Conservation (phyloP, 2,888 invertebrate genomes). For the Nephrotoma appendiculata region DNA sequence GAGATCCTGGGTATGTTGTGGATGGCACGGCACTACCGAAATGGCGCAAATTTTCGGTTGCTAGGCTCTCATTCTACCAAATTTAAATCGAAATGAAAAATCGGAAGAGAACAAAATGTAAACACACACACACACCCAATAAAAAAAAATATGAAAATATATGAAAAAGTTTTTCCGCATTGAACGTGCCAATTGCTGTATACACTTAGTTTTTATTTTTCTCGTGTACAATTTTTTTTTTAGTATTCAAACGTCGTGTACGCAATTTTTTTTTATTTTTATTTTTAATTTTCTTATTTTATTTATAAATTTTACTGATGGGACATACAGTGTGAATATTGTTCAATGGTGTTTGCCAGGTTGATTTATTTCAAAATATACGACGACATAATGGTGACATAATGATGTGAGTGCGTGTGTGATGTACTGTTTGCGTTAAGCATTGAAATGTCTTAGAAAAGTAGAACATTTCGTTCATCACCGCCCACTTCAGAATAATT, state of each 20-base stretch:
- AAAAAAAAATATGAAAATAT: neutral
- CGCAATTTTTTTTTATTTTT: neutral
- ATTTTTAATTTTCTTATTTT: neutral
- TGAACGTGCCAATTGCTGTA: neutral
- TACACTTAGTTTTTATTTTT: neutral
- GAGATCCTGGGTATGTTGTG: no score
- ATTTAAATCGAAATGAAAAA: neutral
- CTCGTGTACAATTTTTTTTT: neutral
- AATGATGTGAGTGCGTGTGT: no score
- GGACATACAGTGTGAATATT: neutral
- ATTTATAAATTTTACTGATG: neutral
- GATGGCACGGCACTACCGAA: no score
- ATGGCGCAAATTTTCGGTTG: no score
- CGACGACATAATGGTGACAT: neutral
- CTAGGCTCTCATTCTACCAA: no score
- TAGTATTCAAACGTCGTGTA: neutral
- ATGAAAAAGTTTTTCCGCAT: neutral
- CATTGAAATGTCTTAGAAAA: neutral
- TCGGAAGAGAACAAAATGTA: neutral
- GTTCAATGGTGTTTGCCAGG: neutral
- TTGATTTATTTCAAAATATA: neutral
- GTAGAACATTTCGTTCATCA: neutral
- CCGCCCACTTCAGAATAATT: neutral
- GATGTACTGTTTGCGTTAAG: neutral
- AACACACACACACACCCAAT: neutral